phyloP scores from a whole-genome alignment of 2,113 vertebrate species.

The Labrus mixtus region DNA sequence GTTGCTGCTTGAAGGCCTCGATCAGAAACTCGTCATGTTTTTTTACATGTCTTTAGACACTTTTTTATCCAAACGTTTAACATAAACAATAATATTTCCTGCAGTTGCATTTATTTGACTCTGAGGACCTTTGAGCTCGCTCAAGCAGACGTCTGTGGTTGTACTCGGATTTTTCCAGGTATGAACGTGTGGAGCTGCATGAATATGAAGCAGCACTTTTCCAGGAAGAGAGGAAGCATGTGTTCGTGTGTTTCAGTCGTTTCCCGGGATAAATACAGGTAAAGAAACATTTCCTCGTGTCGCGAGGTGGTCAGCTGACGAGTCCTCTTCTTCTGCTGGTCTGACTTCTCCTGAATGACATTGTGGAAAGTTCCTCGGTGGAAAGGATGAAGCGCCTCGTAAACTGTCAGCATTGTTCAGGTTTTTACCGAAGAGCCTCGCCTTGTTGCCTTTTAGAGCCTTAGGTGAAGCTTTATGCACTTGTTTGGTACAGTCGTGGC shows the following conservation, averaged over 20 bases:
- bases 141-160: not conserved
- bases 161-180: constrained; percentile 15
- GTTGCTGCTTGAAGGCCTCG: no score
- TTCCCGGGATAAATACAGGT: constrained; percentile 33
- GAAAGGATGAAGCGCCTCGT: constrained; percentile 32
- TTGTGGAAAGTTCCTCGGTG: constrained; percentile 36
- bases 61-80: not conserved
- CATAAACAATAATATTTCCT: not conserved
- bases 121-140: not conserved
- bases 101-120: not conserved
- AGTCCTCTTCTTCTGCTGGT: not conserved
- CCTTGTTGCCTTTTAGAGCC: constrained; percentile 25
- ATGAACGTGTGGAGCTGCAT: constrained; percentile 11
- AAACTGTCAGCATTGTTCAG: constrained; percentile 39
- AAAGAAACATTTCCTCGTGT: constrained; percentile 38
- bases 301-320: not conserved
- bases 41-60: not conserved
- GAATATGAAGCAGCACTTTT: constrained; percentile 14
- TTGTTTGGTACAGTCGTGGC: constrained; percentile 14
- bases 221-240: not conserved
- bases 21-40: no score
- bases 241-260: constrained; percentile 20
- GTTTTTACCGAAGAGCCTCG: constrained; percentile 16
- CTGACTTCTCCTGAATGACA: constrained; percentile 25
- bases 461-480: constrained; percentile 32